These are phyloP conservation scores for Phacellophora camtschatica DNA, from an alignment of 30 jellyfish, hydroid and myxozoan genomes.

Conservation along the genomic window DNA sequence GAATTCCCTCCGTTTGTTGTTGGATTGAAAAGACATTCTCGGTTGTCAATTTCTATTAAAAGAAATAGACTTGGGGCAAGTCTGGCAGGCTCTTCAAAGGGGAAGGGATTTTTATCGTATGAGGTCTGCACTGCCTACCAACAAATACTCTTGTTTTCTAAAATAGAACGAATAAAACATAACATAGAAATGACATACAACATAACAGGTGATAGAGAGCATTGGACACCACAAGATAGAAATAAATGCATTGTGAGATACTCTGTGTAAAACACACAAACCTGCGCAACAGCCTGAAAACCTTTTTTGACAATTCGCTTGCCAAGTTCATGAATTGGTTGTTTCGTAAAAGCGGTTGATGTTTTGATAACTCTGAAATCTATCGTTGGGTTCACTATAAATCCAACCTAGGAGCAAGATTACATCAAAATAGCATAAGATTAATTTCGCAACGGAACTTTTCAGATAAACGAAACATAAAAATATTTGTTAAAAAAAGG, in stretches of 20 bases:
- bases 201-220: background rate
- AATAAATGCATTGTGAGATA: no score
- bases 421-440: no score
- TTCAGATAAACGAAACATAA: no score
- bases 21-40: no score
- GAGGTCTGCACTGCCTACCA: background rate
- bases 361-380: conserved; percentile 74
- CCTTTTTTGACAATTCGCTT: conserved; percentile 79
- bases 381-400: conserved; percentile 77
- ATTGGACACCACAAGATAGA: background rate
- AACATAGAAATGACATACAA: background rate
- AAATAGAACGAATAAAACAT: background rate
- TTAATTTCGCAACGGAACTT: no score
- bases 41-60: no score
- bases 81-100: no score
- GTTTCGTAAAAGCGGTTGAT: conserved; percentile 65
- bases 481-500: no score
- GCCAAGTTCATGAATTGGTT: conserved; percentile 71
- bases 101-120: no score
- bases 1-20: no score
- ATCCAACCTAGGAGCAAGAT: conserved; percentile 83
- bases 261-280: background rate
- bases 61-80: no score
- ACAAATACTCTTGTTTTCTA: background rate
- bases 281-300: conserved; percentile 91